phyloP scores from a whole-genome alignment of 2,113 vertebrate species.

The Brachypodius melanocephalos region DNA sequence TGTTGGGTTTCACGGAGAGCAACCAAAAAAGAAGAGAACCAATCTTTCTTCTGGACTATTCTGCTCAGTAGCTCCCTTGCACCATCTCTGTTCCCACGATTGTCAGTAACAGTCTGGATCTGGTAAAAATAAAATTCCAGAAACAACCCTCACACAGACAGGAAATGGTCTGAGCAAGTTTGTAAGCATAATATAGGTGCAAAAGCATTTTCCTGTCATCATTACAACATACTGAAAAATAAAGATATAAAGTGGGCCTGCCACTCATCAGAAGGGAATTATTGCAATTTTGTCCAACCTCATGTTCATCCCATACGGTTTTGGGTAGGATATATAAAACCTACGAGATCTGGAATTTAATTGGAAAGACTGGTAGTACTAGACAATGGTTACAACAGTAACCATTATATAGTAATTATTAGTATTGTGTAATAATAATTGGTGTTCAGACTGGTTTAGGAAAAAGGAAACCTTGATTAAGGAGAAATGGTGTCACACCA shows the following conservation, averaged over 20 bases:
- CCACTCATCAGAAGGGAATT: not conserved
- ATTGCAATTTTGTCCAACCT: not conserved
- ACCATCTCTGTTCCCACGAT: conserved; percentile 63
- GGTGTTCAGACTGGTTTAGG: not conserved
- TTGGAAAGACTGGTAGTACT: not conserved
- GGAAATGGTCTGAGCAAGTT: not conserved
- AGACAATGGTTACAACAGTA: not conserved
- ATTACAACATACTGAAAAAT: not conserved
- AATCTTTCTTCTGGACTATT: conserved; percentile 81
- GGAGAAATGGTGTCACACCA: not conserved
- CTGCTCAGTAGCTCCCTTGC: conserved; percentile 80
- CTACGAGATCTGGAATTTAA: not conserved
- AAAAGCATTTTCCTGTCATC: not conserved
- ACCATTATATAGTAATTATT: not conserved
- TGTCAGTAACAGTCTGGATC: conserved; percentile 65
- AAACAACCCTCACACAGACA: not conserved
- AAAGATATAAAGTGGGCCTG: not conserved
- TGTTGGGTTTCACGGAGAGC: conserved; percentile 76
- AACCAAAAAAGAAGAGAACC: conserved; percentile 83
- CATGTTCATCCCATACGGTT: not conserved
- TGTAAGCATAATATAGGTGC: not conserved
- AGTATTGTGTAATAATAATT: not conserved
- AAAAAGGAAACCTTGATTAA: not conserved
- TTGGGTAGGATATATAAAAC: not conserved
- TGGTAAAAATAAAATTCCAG: conserved; percentile 38